Evolutionary conservation across 2,888 invertebrate genomes (phyloP), one percentile per base, ranked within the genome.

Genomic region (Tenodera sinensis): DNA sequence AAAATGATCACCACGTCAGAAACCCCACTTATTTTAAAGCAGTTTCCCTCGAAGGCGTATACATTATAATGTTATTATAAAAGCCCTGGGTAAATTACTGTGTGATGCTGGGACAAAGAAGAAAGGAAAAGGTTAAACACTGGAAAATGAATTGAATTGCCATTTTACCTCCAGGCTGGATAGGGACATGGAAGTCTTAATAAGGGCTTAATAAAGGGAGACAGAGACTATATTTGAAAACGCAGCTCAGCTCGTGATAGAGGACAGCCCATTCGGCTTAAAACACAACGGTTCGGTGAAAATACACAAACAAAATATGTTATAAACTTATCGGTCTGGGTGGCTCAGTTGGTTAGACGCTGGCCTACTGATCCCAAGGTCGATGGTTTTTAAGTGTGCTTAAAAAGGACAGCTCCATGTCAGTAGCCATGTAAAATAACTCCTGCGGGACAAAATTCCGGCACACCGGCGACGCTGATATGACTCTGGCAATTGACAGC

Each of bases 61-160:
- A 47, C 47, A 85, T 85, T 85, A 85, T 85, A 85, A 85, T 85
- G 54, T 47, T 85, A 85, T 85, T 85, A 85, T 54, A 85, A 85
- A 85, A 28, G 85, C 28, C 54, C n/a, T 28, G n/a, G 47, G 47
- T 42, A 85, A 85, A 85, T 85, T 85, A 85, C 85, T 85, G 85
- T 85, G 85, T 47, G 85, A 85, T 85, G 85, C 20, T 85, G 27
- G 47, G 34, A n/a, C 15, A n/a, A 42, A 47, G 47, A 85, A 85
- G 47, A 28, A 54, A 85, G 54, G 47, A 85, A 85, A 85, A 85
- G 54, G 85, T 85, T 85, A 85, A 85, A 85, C 47, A 85, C 85
- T 85, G 85, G n/a, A 85, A 84, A 85, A 85, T 85, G 85, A 85
- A 85, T 54, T 85, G 85, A 85, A 85, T 27, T 20, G 15, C 85